These are phyloP conservation scores for Pachypsylla venusta DNA, from an alignment of 1,140 invertebrate species.

Conservation along the genomic window DNA sequence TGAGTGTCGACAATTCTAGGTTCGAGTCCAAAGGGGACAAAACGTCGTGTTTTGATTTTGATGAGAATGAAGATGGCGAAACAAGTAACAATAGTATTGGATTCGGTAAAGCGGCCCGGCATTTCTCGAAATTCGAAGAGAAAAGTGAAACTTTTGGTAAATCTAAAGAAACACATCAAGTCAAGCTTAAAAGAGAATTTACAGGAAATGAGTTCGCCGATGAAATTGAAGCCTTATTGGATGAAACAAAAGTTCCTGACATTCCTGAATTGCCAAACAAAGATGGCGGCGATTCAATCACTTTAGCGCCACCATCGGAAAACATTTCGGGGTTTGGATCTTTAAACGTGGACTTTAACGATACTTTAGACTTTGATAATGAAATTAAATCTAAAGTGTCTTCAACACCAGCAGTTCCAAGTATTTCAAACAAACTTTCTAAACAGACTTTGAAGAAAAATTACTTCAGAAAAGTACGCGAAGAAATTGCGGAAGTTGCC, in stretches of 20 bases:
- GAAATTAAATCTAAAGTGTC: neutral
- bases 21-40: constrained; percentile 9
- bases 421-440: constrained; percentile 35
- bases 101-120: constrained; percentile 15
- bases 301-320: neutral
- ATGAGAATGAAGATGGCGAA: constrained; percentile 36
- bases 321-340: neutral
- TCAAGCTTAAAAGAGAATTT: constrained; percentile 29
- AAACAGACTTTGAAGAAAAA: constrained; percentile 12
- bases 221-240: constrained; percentile 38
- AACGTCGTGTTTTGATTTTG: constrained; percentile 36
- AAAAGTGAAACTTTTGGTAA: too few species aligned
- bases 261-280: constrained; percentile 28
- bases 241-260: constrained; percentile 37
- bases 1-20: constrained; percentile 26
- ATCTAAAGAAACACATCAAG: constrained; percentile 19
- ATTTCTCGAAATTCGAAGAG: constrained; percentile 9
- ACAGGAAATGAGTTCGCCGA: constrained; percentile 36
- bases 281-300: neutral
- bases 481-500: neutral
- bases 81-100: constrained; percentile 24
- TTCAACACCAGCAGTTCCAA: neutral
- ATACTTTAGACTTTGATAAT: neutral
- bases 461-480: neutral
- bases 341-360: neutral